Percentiles rank a stretch among this genome's conserved stretches.
Evolutionary conservation across 2,797 vertebrate species (phyloP).

Genomic region (Alosa sapidissima): DNA sequence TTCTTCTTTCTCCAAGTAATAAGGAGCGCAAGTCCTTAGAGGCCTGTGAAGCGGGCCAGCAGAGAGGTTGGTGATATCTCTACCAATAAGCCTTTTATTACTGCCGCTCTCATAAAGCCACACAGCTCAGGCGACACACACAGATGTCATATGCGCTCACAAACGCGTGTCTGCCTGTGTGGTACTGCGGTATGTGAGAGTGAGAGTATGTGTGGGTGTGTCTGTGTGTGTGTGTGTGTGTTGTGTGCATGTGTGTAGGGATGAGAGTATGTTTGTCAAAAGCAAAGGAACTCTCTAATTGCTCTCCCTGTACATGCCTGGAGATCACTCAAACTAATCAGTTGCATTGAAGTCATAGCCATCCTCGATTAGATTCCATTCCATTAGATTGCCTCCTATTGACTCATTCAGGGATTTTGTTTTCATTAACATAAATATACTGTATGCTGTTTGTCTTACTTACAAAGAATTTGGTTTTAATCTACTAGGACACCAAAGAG

Average conservation of each 20-base stretch:
- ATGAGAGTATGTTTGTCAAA: neutral
- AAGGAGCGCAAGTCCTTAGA: conserved; percentile 58
- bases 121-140: neutral
- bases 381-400: neutral
- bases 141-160: conserved; percentile 33
- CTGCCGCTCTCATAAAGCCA: conserved; percentile 40
- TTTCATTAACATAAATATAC: neutral
- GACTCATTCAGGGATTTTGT: neutral
- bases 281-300: neutral
- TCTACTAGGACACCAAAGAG: conserved; percentile 29
- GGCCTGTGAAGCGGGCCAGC: conserved; percentile 48
- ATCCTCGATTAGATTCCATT: neutral
- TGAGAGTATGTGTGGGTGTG: neutral
- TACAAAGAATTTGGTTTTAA: conserved; percentile 44
- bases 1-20: conserved; percentile 68
- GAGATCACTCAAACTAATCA: neutral
- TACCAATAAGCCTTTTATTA: conserved; percentile 57
- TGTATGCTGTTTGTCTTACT: conserved; percentile 31
- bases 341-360: neutral
- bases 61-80: conserved; percentile 55
- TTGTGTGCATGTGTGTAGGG: neutral
- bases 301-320: neutral
- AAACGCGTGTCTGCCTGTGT: conserved; percentile 24
- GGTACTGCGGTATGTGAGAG: neutral
- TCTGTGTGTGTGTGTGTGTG: neutral